Evolutionary conservation across 23 tunicate genomes (phyloP), one percentile per base, ranked within the genome.

Genomic region (Oikopleura dioica): DNA sequence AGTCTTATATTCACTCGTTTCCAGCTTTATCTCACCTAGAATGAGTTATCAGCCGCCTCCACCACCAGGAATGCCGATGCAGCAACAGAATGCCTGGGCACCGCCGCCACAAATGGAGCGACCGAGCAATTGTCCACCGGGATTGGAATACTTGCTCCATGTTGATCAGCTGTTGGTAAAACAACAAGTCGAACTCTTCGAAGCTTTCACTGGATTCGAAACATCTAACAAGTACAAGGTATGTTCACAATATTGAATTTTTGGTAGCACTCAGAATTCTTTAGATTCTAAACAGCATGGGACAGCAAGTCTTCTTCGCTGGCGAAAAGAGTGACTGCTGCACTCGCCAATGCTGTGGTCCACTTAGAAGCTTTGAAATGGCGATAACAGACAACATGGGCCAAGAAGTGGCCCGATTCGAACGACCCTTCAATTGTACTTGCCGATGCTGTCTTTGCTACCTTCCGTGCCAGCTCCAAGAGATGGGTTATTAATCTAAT

Each of bases 101-200:
- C 72, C 72, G 2, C 72, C 72, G 30, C 16, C 16, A 9, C 16
- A 21, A 44, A 23, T 28, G 33, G 32, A 24, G 33, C 32, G 33
- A 24, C 72, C 72, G 29, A 4, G 30, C 16, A 63, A 63, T 63
- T 63, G 72, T 76, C 99, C 99, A 21, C 99, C 95, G 0, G 99
- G 99, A 0, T 77, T 94, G 76, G 99, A 94, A 79, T 94, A 94
- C 55, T 68, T 94, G 69, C 78, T 87, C 0, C 92, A 83, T 55
- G 69, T 94, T 0, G 99, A 94, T 72, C 99, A 94, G 68, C 37
- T 94, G 0, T 69, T 94, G 59, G 81, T 94, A 23, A 92, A 94
- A 37, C 99, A 94, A 68, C 87, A 94, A 81, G 99, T 94, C 51
- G 99, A 94, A 51, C 36, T 94, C 29, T 79, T 94, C 75, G 99